Evolutionary conservation across 2,113 vertebrate species (phyloP).

Genomic region (Synchiropus splendidus): DNA sequence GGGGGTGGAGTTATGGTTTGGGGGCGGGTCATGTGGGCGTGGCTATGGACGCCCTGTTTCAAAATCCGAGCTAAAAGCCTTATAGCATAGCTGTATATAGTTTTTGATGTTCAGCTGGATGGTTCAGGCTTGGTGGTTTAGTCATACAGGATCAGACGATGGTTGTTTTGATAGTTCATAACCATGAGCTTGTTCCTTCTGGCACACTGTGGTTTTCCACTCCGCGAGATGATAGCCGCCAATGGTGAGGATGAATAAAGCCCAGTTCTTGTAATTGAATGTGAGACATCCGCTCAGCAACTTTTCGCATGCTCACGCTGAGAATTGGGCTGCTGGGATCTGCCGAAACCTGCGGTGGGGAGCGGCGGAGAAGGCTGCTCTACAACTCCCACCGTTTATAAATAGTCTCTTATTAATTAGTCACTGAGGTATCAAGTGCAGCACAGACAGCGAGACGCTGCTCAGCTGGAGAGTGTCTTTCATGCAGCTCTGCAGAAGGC

Average conservation of each 20-base stretch:
- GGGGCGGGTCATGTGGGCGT: too few species aligned
- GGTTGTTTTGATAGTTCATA: too few species aligned
- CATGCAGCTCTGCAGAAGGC: conserved; percentile 11
- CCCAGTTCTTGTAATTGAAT: conserved; percentile 10
- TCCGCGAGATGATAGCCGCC: background rate
- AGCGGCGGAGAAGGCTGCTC: conserved; percentile 38
- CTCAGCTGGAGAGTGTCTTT: conserved; percentile 42
- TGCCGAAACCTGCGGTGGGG: conserved; percentile 23
- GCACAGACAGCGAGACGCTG: conserved; percentile 50
- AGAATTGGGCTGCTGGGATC: conserved; percentile 10
- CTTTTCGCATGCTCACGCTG: conserved; percentile 36
- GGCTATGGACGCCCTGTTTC: too few species aligned
- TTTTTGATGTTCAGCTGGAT: too few species aligned
- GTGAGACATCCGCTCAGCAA: conserved; percentile 19
- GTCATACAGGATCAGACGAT: too few species aligned
- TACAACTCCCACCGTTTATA: conserved; percentile 57
- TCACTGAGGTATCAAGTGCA: conserved; percentile 59
- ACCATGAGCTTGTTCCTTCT: too few species aligned
- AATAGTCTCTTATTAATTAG: conserved; percentile 70
- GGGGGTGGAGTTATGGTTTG: too few species aligned
- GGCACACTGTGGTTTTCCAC: too few species aligned
- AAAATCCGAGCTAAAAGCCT: too few species aligned
- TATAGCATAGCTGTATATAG: too few species aligned
- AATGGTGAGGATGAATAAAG: conserved; percentile 9
- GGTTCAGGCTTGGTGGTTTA: too few species aligned